Evolutionary conservation across 2,113 vertebrate species (phyloP).

Genomic region (Cnemophilus loriae): DNA sequence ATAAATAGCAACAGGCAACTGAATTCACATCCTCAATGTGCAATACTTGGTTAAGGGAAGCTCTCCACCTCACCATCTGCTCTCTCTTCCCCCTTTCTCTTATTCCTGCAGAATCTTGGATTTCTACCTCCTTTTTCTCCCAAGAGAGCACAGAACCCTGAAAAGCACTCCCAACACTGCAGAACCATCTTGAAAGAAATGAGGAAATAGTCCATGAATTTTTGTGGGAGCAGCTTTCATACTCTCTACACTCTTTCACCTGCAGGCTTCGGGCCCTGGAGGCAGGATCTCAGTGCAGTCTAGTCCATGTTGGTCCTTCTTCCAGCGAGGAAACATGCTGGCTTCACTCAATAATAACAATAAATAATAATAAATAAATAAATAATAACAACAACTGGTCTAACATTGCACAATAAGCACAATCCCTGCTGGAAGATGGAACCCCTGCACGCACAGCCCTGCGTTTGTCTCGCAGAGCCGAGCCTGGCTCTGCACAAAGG

Average conservation of each 20-base stretch:
- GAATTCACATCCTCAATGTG: neutral
- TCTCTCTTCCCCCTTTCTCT: neutral
- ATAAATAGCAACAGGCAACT: neutral
- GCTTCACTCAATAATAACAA: neutral
- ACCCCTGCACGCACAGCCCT: neutral
- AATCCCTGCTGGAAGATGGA: neutral
- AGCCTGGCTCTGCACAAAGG: neutral
- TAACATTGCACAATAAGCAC: neutral
- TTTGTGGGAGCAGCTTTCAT: neutral
- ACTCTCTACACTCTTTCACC: neutral
- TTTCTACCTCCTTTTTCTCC: neutral
- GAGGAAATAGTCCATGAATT: neutral
- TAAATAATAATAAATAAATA: no score
- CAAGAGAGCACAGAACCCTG: neutral
- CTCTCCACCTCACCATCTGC: neutral
- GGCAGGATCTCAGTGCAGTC: neutral
- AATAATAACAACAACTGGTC: rapidly evolving
- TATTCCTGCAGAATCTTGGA: neutral
- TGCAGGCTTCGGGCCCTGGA: neutral
- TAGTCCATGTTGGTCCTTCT: neutral
- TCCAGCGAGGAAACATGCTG: neutral
- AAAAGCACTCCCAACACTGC: neutral
- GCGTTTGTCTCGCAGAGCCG: neutral
- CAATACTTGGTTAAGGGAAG: neutral
- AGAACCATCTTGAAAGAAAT: neutral